These are phyloP conservation scores for Cecidostiba fungosa DNA, from an alignment of 2,888 invertebrate genomes.

Conservation along the genomic window DNA sequence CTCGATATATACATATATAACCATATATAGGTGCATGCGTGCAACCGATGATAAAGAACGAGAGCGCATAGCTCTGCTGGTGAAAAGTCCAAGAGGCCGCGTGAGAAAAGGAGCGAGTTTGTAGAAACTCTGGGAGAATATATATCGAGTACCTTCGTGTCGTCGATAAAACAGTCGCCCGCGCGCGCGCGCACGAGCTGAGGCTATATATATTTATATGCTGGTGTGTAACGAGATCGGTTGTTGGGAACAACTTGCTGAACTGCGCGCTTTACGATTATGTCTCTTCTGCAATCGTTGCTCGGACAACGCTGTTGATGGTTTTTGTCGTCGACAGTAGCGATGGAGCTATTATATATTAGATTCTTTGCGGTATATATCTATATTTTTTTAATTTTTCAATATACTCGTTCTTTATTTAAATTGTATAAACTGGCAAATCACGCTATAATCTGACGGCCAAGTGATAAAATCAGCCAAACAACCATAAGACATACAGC, in stretches of 20 bases:
- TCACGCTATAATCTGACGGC: too few relatives aligned
- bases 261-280: not conserved
- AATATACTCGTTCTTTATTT: too few relatives aligned
- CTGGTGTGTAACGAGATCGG: not conserved
- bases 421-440: too few relatives aligned
- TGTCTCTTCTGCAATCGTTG: not conserved
- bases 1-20: not conserved
- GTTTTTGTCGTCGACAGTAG: not conserved
- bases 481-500: too few relatives aligned
- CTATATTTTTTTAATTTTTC: too few relatives aligned
- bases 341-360: not conserved
- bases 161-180: slow-evolving; percentile 40
- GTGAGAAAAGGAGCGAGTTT: slow-evolving; percentile 12
- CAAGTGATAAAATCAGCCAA: too few relatives aligned
- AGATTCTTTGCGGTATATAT: too few relatives aligned
- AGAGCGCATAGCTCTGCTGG: not conserved
- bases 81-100: not conserved
- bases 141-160: slow-evolving; percentile 19
- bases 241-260: not conserved
- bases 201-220: not conserved
- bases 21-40: not conserved
- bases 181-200: too few relatives aligned
- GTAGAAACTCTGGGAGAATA: not conserved
- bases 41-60: not conserved
- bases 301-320: not conserved